Base-by-base conservation (phyloP, 2,888 invertebrate species). In the Cosmia pyralina region DNA sequence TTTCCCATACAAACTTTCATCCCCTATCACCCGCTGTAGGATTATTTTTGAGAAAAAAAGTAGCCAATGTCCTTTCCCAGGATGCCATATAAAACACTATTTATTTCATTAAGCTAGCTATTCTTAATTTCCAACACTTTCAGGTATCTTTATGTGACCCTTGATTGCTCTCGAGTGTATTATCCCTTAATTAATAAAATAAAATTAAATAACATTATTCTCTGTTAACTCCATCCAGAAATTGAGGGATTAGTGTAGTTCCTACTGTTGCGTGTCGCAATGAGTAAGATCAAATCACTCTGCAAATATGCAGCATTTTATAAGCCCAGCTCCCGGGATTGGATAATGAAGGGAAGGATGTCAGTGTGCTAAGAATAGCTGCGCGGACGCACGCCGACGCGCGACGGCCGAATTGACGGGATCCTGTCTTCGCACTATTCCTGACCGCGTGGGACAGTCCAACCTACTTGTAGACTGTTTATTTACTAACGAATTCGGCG, bases 261-360 rank as follows among this genome's bases (percentile, higher is more conserved):
- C 28, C 28, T 28, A 28, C 28, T 28, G 15, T 17, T 46, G 15
- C 15, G 13, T 41, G 19, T 69, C 8, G 11, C 41, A 22, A 5
- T 7, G 0, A 50, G 38, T 46, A 60, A 22, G n/a, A 46, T 41
- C 3, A 58, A 17, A 58, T 34, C 10, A 19, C 19, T 50, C 15
- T 50, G 4, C 10, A 60, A 28, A 48, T 7, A 41, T 50, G 75
- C 55, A 59, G 70, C 82, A 79, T 82, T 69, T 71, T 82, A 75
- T 28, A 8, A 1, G 6, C 2, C 11, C 41, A 69, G 15, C 53
- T 55, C 41, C 60, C 19, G 55, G 55, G 76, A 90, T 89, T 89
- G 86, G 79, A 90, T 88, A 87, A 90, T 87, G 75, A 67, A 41
- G 41, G 75, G 85, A 83, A 85, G 82, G 75, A 79, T 84, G 85